Evolutionary conservation across 2,797 vertebrate genomes (phyloP).

Genomic region (Amblyraja radiata): DNA sequence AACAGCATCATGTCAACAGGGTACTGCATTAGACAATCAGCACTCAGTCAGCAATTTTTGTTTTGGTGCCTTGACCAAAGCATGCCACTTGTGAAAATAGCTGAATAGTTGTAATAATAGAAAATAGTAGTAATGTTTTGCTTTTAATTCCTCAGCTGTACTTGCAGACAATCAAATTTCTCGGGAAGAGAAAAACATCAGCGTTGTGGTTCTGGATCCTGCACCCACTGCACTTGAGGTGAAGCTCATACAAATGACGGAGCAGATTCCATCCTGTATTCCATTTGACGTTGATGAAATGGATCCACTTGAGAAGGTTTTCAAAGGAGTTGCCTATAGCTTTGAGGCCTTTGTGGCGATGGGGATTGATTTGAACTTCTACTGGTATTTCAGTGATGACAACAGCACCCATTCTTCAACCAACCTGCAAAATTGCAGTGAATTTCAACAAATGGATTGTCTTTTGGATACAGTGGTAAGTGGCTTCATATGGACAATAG

Average conservation of each 20-base stretch:
- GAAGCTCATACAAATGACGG: slow-evolving; percentile 43
- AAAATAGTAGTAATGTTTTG: not conserved
- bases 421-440: not conserved
- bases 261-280: slow-evolving; percentile 42
- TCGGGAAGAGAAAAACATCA: slow-evolving; percentile 43
- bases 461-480: slow-evolving; percentile 46
- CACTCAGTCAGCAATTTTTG: not conserved
- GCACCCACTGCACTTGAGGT: slow-evolving; percentile 41
- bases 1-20: not conserved
- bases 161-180: slow-evolving; percentile 47
- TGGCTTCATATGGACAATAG: not conserved
- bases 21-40: not conserved
- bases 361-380: slow-evolving; percentile 41
- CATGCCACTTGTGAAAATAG: too few species aligned
- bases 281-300: slow-evolving; percentile 40
- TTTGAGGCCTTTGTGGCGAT: slow-evolving; percentile 43
- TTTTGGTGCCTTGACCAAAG: not conserved
- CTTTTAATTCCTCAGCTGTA: slow-evolving; percentile 44
- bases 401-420: slow-evolving; percentile 15
- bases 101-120: not conserved
- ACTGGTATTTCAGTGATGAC: slow-evolving; percentile 43
- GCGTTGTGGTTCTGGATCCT: slow-evolving; percentile 40
- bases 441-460: slow-evolving; percentile 37
- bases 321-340: slow-evolving; percentile 42
- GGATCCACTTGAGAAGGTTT: slow-evolving; percentile 39